A percentile compares a stretch with the other conserved stretches of the same genome.
These are phyloP conservation scores for Lutraria rhynchaena DNA, from an alignment of 1,140 invertebrate genomes.

Conservation along the genomic window DNA sequence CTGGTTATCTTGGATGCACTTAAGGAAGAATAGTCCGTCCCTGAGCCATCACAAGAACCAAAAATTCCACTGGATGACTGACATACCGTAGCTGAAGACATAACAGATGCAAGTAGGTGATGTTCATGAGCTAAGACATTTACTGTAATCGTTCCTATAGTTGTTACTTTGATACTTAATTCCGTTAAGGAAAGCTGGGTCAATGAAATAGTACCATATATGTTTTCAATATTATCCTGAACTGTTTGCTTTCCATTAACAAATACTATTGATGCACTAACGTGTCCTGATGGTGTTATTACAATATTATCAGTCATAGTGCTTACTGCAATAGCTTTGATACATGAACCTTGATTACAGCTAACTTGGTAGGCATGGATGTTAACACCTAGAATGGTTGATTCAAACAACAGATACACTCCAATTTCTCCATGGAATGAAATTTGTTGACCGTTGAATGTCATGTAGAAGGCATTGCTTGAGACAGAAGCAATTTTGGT, in stretches of 20 bases:
- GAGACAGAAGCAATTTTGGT: conserved; percentile 55
- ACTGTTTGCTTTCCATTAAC: conserved; percentile 37
- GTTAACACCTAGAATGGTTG: conserved; percentile 34
- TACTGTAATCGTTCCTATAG: conserved; percentile 30
- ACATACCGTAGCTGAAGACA: conserved; percentile 40
- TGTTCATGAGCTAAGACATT: conserved; percentile 33
- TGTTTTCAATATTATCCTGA: background rate
- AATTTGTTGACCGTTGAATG: conserved; percentile 62
- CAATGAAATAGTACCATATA: conserved; percentile 26
- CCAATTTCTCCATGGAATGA: conserved; percentile 56
- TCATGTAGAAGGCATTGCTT: conserved; percentile 57
- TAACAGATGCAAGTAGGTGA: conserved; percentile 41
- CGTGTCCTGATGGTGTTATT: conserved; percentile 45
- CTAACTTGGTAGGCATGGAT: conserved; percentile 61
- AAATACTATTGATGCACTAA: conserved; percentile 37
- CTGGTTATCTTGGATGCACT: conserved; percentile 31
- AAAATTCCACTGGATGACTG: conserved; percentile 53
- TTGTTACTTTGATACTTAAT: conserved; percentile 33
- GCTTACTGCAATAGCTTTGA: conserved; percentile 50
- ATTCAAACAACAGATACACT: conserved; percentile 56
- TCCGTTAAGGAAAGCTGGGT: conserved; percentile 45
- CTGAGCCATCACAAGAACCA: conserved; percentile 52
- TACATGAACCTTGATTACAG: conserved; percentile 61
- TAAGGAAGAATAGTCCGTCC: conserved; percentile 39
- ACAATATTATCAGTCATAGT: conserved; percentile 42